A percentile compares a stretch with the other conserved stretches of the same genome.
phyloP scores from a whole-genome alignment of 2,888 invertebrate species.

The Drosophila anomelani region DNA sequence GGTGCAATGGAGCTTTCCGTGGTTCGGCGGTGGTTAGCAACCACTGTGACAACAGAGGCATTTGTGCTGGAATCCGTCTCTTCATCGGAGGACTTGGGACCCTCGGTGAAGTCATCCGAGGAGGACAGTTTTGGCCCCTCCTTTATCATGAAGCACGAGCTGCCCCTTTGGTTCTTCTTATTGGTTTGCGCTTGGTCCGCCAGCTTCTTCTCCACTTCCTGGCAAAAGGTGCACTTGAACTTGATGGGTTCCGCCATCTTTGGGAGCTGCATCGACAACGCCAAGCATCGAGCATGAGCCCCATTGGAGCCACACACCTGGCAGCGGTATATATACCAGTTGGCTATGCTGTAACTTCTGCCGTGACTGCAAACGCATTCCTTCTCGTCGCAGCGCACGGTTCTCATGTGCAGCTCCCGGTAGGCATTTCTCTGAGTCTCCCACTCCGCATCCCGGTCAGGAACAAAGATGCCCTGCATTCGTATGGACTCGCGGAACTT shows the following conservation, averaged over 20 bases:
- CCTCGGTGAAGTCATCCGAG: background rate
- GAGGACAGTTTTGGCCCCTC: background rate
- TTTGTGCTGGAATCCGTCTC: slow-evolving; percentile 7
- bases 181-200: background rate
- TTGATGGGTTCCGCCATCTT: background rate
- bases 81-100: slow-evolving; percentile 31
- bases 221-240: slow-evolving; percentile 67
- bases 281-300: slow-evolving; percentile 64
- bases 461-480: slow-evolving; percentile 79
- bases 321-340: slow-evolving; percentile 68
- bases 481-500: slow-evolving; percentile 76
- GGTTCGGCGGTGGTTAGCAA: slow-evolving; percentile 12
- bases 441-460: slow-evolving; percentile 92
- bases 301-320: slow-evolving; percentile 72
- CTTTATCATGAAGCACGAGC: slow-evolving; percentile 44
- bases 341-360: slow-evolving; percentile 81
- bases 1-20: no score
- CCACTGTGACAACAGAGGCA: slow-evolving; percentile 31
- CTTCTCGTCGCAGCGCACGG: slow-evolving; percentile 87
- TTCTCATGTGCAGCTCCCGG: slow-evolving; percentile 88
- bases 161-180: slow-evolving; percentile 1
- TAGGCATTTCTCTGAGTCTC: slow-evolving; percentile 90
- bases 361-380: slow-evolving; percentile 88
- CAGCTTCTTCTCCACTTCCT: slow-evolving; percentile 32
- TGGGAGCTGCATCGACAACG: slow-evolving; percentile 3